Evolutionary conservation across 2,888 invertebrate genomes (phyloP), one percentile per base, ranked within the genome.

Genomic region (Baccha elongata): DNA sequence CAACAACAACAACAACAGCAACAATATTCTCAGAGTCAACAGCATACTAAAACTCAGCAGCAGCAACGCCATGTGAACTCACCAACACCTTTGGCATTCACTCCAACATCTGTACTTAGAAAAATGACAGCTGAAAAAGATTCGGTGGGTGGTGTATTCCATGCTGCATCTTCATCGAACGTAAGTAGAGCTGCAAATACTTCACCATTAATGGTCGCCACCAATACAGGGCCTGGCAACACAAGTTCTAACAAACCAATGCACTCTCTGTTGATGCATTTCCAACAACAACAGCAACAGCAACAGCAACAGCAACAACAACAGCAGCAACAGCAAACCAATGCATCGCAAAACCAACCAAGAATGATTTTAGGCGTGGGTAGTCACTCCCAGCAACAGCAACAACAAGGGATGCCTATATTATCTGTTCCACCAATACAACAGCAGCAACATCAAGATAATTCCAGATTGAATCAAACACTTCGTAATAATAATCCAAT

Each of bases 101-200:
- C 97, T 0, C 98, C 98, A 75, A 98, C 98, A 29, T 97, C 98
- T 81, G 98, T 98, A 81, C 92, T 98, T 88, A 94, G 97, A 84
- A 98, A 98, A 92, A 97, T 98, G 97, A 97, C 97, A 5, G 97
- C 97, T 1, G 97, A 97, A 87, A 96, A 96, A 89, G 96, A 96
- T 86, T 64, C 84, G 29, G 50, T 85, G 44, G 46, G 81, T 55
- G 46, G 81, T 50, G 53, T 85, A 75, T 76, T 81, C 50, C 79
- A 84, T 62, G 73, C 85, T 62, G 60, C 85, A 69, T 60, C 85
- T 60, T 40, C 86, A 68, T 26, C 65, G 48, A 53, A 44, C 19
- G 32, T 52, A 64, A 64, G 65, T 32, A 42, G 52, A 32, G 15
- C 84, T 52, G 64, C 58, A 26, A 58, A 87, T 84, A 79, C 86